These are phyloP conservation scores for Odobenus rosmarus DNA, from an alignment of 2,113 vertebrate genomes.

Conservation along the genomic window DNA sequence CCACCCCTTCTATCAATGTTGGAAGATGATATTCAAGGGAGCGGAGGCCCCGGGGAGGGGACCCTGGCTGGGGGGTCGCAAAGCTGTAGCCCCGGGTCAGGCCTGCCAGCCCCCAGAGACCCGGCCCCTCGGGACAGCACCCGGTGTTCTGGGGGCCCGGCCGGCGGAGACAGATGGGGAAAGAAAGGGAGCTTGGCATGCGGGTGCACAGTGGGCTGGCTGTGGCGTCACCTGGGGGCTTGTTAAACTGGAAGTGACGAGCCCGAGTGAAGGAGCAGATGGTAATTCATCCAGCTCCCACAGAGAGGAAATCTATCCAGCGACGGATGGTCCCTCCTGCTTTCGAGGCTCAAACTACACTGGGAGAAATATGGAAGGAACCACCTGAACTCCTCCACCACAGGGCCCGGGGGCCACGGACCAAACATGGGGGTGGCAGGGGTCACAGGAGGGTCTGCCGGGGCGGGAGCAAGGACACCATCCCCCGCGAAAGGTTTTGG, in stretches of 20 bases:
- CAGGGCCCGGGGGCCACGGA: background rate
- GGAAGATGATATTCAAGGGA: background rate
- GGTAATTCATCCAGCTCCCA: background rate
- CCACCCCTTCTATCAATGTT: background rate
- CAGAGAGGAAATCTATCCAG: background rate
- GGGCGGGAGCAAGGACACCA: rapidly evolving
- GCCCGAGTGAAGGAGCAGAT: slow-evolving; percentile 10
- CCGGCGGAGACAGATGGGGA: rapidly evolving
- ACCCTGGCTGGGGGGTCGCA: too few species aligned
- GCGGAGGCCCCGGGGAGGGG: background rate
- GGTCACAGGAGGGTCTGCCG: background rate
- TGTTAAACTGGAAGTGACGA: slow-evolving; percentile 31
- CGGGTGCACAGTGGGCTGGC: rapidly evolving
- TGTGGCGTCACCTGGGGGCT: background rate
- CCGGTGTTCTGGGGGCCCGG: rapidly evolving
- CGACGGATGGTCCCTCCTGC: rapidly evolving
- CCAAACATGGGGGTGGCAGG: rapidly evolving
- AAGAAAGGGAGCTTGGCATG: too few species aligned
- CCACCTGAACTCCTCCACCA: background rate
- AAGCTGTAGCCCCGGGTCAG: background rate
- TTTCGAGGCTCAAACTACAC: rapidly evolving
- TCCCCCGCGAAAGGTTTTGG: background rate
- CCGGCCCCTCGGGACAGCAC: background rate
- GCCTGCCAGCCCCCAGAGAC: background rate
- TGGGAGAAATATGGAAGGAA: background rate